Base-by-base conservation (phyloP, 2,888 invertebrate genomes). In the Temnothorax ravouxi region DNA sequence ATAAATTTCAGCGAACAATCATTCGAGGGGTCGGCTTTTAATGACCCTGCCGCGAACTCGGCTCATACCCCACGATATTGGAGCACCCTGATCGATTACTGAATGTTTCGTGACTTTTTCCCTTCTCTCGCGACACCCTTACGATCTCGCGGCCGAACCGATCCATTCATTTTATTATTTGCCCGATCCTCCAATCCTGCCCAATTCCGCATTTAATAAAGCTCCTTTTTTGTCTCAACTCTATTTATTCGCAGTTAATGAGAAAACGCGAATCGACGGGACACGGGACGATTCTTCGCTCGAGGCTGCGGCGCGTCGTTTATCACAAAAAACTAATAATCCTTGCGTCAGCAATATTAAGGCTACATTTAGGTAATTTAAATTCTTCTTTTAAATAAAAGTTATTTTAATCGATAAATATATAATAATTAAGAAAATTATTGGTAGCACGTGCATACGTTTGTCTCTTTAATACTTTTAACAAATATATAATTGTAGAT, bases 111-210 rank as follows among this genome's bases (percentile, higher is more conserved):
- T 62, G 83, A 88, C 75, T 81, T 87, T 74, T 50, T 41, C 64
- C 69, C 83, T 18, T 54, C 52, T 38, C 18, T 44, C 34, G 5
- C 34, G 34, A 62, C 47, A 13, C 18, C 11, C 62, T 62, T 13
- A 13, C 50, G n/a, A 38, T 15, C 62, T 41, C 11, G 13, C 67
- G 77, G 62, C 61, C 81, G 80, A 69, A 76, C 61, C 81, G 67
- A 83, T 75, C 81, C 86, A 91, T 89, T 91, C 86, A 91, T 91
- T 91, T 91, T 87, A 90, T 90, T 89, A 89, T 87, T 88, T 86
- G 59, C 80, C 59, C 79, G 25, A 69, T 66, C 83, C 62, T 69
- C 59, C 67, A 84, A 84, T 84, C 84, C 56, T 83, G 85, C 79
- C 83, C 84, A 67, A 72, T 86, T 66, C 56, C 77, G 75, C 75